These are phyloP conservation scores for Hormaphis cornu DNA, from an alignment of 1,140 invertebrate genomes.

Conservation along the genomic window DNA sequence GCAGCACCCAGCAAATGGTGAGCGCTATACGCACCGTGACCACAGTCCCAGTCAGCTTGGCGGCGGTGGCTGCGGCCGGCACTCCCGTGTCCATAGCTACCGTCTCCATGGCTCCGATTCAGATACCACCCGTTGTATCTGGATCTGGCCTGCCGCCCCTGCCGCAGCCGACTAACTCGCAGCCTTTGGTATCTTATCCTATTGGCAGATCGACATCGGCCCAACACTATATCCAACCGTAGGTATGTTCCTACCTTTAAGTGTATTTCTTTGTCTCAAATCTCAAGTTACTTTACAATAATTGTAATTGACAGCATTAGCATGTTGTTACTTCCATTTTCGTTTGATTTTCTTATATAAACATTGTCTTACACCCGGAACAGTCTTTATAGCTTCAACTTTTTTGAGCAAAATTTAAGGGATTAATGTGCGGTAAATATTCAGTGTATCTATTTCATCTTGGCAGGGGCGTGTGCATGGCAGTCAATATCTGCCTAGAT, in stretches of 20 bases:
- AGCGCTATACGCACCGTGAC: slow-evolving; percentile 54
- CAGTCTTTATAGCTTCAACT: background rate
- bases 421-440: background rate
- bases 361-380: background rate
- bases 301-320: background rate
- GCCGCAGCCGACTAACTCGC: slow-evolving; percentile 42
- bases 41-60: slow-evolving; percentile 55
- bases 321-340: background rate
- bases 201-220: slow-evolving; percentile 46
- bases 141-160: slow-evolving; percentile 43
- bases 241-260: slow-evolving; percentile 22
- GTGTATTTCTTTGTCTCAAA: slow-evolving; percentile 5
- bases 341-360: background rate
- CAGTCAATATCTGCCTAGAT: slow-evolving; percentile 26
- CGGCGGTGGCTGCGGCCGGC: slow-evolving; percentile 43
- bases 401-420: background rate
- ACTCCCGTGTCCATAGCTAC: slow-evolving; percentile 50
- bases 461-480: slow-evolving; percentile 21
- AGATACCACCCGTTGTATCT: slow-evolving; percentile 49
- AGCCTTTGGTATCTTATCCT: slow-evolving; percentile 59
- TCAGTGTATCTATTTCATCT: slow-evolving; percentile 25
- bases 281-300: slow-evolving; percentile 1
- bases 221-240: slow-evolving; percentile 32
- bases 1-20: slow-evolving; percentile 44
- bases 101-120: slow-evolving; percentile 50